A percentile compares a stretch with the other conserved stretches of the same genome.
phyloP scores from a whole-genome alignment of 2,888 invertebrate species.

The Silvanus unidentatus region DNA sequence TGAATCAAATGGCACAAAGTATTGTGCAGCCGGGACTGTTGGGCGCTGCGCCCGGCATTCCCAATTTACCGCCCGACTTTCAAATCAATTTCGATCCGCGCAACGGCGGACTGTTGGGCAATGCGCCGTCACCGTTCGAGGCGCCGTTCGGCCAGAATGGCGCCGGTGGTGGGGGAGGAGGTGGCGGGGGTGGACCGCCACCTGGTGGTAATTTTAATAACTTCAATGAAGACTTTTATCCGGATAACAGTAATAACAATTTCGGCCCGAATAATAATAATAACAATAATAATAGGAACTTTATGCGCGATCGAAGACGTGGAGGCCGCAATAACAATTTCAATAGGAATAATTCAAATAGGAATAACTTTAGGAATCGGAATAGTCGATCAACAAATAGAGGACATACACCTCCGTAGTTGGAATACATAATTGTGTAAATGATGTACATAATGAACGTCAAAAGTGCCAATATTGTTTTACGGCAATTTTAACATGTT shows the following conservation, averaged over 20 bases:
- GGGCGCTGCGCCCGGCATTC: conserved; percentile 50
- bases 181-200: conserved; percentile 48
- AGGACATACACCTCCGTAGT: conserved; percentile 37
- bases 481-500: not conserved
- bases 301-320: conserved; percentile 32
- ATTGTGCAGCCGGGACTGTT: conserved; percentile 50
- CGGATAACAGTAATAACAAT: conserved; percentile 25
- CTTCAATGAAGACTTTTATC: conserved; percentile 49
- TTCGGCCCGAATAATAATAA: conserved; percentile 34
- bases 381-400: conserved; percentile 32
- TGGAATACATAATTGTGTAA: not conserved
- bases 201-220: conserved; percentile 42
- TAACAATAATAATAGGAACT: conserved; percentile 41
- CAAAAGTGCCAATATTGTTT: not conserved
- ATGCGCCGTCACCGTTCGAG: conserved; percentile 24
- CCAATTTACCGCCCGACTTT: conserved; percentile 38
- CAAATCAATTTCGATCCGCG: conserved; percentile 43
- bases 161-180: too few relatives aligned
- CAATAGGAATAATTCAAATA: conserved; percentile 24
- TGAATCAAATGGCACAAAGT: conserved; percentile 43
- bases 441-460: not conserved
- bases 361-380: conserved; percentile 32
- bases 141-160: conserved; percentile 39
- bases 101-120: conserved; percentile 37
- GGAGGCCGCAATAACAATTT: conserved; percentile 27